Evolutionary conservation across 2,888 invertebrate genomes (phyloP).

Genomic region (Gymnocheta viridis): DNA sequence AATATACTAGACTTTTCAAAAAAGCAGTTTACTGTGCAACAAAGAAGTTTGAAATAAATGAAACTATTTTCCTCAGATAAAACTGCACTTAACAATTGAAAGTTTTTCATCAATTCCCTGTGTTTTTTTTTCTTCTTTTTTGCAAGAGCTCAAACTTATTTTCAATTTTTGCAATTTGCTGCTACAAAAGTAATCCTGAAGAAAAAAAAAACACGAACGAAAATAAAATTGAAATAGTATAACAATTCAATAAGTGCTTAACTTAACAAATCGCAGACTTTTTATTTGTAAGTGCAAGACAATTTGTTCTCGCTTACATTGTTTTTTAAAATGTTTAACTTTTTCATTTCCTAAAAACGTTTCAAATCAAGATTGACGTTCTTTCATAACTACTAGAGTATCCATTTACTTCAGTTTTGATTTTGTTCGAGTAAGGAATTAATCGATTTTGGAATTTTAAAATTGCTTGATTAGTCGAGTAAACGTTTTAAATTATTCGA

Average conservation of each 20-base stretch:
- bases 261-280: slow-evolving; percentile 27
- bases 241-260: slow-evolving; percentile 45
- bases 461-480: too few species aligned
- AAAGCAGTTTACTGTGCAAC: not conserved
- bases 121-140: not conserved
- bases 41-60: not conserved
- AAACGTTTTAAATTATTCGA: too few species aligned
- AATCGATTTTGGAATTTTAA: too few species aligned
- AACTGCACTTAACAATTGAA: slow-evolving; percentile 5
- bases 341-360: not conserved
- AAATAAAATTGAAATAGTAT: not conserved
- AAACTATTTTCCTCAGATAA: not conserved
- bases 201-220: not conserved
- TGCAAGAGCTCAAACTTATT: not conserved
- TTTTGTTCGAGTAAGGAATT: too few species aligned
- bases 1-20: not conserved
- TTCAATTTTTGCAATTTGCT: not conserved
- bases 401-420: too few species aligned
- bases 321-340: slow-evolving; percentile 18
- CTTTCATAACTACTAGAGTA: too few species aligned
- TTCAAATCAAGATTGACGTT: not conserved
- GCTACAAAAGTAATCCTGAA: not conserved
- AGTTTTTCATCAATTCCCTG: not conserved
- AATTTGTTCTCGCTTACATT: slow-evolving; percentile 30
- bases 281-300: not conserved